Base-by-base conservation (phyloP, 2,797 vertebrate species). In the Microhierax caerulescens region DNA sequence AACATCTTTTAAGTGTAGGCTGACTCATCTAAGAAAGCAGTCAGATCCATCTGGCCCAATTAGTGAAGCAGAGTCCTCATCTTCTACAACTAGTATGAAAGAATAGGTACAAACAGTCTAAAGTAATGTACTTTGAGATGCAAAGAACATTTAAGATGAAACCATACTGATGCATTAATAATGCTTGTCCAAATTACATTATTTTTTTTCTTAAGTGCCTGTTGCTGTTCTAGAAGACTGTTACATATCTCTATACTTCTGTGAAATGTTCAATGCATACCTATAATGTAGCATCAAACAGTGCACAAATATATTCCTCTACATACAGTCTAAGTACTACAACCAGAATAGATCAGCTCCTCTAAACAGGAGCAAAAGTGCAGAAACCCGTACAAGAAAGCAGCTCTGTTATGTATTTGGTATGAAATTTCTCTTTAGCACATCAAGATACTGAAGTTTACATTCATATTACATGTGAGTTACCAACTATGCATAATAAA, bases 1-100 rank as follows among this genome's bases (percentile, higher is more conserved):
- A 94, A 48, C 60, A 86, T 79, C 67, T 72, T 87, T 72, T 41
- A 95, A 79, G n/a, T 34, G 37, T 37, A 87, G 65, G 37, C 57
- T 96, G 90, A 93, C 50, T 95, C 81, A 96, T 91, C 59, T 50
- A 90, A 91, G 63, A 79, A 94, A 88, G 63, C 45, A 91, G 65
- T 78, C 22, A 53, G 85, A 88, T 59, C 93, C 83, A 96, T 91
- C 85, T 90, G 85, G 76, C 43, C 64, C 76, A 85, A 88, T 88
- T 67, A 95, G 43, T 27, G 43, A 92, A 83, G 56, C 32, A 81
- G 28, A 59, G 37, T 47, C 63, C 83, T 48, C 25, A 90, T 69
- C 19, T 57, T 85, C 64, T 65, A 79, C 32, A 43, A 41, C 8
- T 13, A 70, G 34, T 14, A 65, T 5, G 39, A 75, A 53, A 83